These are phyloP conservation scores for Hiodon alosoides DNA, from an alignment of 2,113 vertebrate genomes.

Conservation along the genomic window DNA sequence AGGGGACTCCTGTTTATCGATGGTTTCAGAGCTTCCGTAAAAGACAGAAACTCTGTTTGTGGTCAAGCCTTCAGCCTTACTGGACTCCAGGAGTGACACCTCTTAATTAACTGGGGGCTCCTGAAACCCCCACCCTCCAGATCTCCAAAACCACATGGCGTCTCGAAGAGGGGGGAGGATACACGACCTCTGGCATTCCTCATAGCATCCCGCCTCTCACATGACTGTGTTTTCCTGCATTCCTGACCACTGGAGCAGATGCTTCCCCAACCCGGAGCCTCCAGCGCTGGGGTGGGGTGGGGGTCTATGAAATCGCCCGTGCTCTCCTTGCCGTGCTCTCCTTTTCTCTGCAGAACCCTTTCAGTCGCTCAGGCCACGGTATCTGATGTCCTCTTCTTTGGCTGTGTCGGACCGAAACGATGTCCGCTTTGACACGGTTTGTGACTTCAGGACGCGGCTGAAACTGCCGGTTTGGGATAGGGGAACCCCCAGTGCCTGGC, in stretches of 20 bases:
- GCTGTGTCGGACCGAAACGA: background rate
- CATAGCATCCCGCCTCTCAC: constrained; percentile 41
- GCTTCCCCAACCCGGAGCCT: background rate
- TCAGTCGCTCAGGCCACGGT: no score
- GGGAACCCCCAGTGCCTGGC: background rate
- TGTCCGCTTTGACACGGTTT: background rate
- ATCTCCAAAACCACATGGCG: background rate
- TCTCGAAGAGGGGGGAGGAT: background rate
- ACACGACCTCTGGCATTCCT: constrained; percentile 30
- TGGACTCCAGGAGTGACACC: no score
- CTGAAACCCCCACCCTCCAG: background rate
- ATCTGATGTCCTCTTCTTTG: no score
- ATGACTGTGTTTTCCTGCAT: constrained; percentile 48
- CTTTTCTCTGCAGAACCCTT: background rate
- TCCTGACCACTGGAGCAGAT: constrained; percentile 29
- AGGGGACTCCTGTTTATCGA: no score
- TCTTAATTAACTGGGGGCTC: no score
- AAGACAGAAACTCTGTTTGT: no score
- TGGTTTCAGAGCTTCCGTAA: no score
- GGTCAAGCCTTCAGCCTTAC: no score
- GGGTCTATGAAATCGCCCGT: background rate
- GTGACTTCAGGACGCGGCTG: no score
- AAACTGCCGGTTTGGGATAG: no score
- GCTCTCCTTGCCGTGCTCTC: background rate
- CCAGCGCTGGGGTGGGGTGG: background rate